Evolutionary conservation across 1,140 invertebrate genomes (phyloP).

Genomic region (Trichonephila clavipes): DNA sequence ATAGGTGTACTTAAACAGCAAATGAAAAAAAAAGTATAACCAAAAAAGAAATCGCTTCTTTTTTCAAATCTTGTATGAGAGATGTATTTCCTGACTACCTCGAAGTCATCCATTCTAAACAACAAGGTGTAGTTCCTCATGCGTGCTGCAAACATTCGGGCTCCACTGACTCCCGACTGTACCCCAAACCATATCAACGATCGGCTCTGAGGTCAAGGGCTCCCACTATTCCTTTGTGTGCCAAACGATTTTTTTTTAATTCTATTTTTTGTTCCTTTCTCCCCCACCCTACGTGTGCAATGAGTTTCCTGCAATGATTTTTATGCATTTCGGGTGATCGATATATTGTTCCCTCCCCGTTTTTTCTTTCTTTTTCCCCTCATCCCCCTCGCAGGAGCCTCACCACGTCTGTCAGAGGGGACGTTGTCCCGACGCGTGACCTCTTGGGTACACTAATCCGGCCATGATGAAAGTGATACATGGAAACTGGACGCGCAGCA

Average conservation of each 20-base stretch:
- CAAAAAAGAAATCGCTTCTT: neutral
- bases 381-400: neutral
- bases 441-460: neutral
- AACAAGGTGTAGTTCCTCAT: slow-evolving; percentile 57
- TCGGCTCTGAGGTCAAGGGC: slow-evolving; percentile 20
- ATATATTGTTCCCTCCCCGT: slow-evolving; percentile 1
- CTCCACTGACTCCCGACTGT: slow-evolving; percentile 12
- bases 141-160: slow-evolving; percentile 33
- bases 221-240: slow-evolving; percentile 37
- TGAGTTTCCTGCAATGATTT: slow-evolving; percentile 48
- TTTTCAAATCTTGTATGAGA: neutral
- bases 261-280: neutral
- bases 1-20: slow-evolving; percentile 1
- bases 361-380: neutral
- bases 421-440: slow-evolving; percentile 7
- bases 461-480: neutral
- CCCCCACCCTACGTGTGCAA: neutral
- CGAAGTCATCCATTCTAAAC: slow-evolving; percentile 23
- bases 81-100: neutral
- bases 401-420: neutral
- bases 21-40: neutral
- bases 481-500: neutral
- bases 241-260: neutral
- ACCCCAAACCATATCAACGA: slow-evolving; percentile 3
- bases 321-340: slow-evolving; percentile 3